phyloP scores from a whole-genome alignment of 2,113 vertebrate species.

The Helogale parvula region DNA sequence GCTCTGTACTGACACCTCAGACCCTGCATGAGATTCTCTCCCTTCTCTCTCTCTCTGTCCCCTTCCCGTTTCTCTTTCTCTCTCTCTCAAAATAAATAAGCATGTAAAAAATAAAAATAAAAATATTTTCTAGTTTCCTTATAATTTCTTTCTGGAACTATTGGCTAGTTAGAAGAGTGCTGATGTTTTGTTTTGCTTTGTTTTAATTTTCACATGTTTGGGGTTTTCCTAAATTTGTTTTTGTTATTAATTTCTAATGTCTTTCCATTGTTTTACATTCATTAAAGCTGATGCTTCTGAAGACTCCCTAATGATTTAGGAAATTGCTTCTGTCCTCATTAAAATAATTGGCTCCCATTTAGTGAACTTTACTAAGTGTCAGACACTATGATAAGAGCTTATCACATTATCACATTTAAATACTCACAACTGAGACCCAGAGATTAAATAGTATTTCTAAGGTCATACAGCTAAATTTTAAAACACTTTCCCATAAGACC shows the following conservation, averaged over 20 bases:
- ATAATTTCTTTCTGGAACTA: not conserved
- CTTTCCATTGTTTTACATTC: not conserved
- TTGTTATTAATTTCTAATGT: not conserved
- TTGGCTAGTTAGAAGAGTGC: not conserved
- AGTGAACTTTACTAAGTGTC: not conserved
- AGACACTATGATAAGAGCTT: not conserved
- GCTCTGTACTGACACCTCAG: too few species aligned
- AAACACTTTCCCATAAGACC: not conserved
- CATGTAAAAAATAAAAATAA: too few species aligned
- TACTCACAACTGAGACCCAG: not conserved
- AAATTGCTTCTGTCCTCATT: not conserved
- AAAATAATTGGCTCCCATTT: not conserved
- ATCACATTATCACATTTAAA: slow-evolving; percentile 8
- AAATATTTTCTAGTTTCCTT: not conserved
- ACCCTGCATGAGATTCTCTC: too few species aligned
- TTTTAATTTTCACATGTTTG: not conserved
- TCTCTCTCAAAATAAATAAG: too few species aligned
- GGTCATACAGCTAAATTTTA: not conserved
- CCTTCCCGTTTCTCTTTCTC: too few species aligned
- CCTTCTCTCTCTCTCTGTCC: too few species aligned
- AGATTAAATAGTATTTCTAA: slow-evolving; percentile 25
- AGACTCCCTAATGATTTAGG: not conserved
- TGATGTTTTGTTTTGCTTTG: not conserved
- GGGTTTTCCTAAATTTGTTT: not conserved
- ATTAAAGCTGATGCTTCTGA: not conserved